phyloP scores from a whole-genome alignment of 2,113 vertebrate species.

The Oreotrochilus melanogaster region DNA sequence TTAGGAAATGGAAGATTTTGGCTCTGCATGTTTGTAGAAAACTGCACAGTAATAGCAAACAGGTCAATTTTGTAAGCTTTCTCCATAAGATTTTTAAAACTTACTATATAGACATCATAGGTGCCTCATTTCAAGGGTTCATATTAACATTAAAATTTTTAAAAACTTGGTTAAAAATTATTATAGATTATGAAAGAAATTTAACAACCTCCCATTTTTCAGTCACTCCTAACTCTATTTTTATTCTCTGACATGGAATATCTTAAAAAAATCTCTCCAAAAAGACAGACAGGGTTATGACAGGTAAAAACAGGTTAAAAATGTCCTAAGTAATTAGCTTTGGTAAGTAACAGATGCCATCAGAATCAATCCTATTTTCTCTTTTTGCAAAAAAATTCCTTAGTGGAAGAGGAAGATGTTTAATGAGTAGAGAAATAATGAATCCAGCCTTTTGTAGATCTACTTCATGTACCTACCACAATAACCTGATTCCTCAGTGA shows the following conservation, averaged over 20 bases:
- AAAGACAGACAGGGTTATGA: background rate
- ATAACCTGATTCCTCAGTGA: background rate
- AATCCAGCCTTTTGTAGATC: background rate
- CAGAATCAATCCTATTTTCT: conserved; percentile 20
- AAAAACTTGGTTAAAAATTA: background rate
- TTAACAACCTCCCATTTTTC: background rate
- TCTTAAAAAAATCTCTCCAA: background rate
- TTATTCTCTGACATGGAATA: background rate
- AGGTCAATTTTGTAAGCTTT: background rate
- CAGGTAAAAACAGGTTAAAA: background rate
- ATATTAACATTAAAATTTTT: background rate
- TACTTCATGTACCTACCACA: background rate
- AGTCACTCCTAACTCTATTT: background rate
- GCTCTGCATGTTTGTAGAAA: background rate
- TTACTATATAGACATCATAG: background rate
- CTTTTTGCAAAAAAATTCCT: background rate
- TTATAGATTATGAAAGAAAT: background rate
- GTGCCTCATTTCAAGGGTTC: background rate
- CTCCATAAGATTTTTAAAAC: background rate
- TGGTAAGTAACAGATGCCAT: conserved; percentile 11
- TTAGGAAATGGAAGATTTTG: background rate
- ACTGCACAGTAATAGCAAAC: background rate
- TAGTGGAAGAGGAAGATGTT: background rate
- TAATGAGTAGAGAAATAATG: conserved; percentile 13
- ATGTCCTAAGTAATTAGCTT: conserved; percentile 3